Percentiles rank a stretch among this genome's conserved stretches.
These are phyloP conservation scores for Chunga burmeisteri DNA, from an alignment of 2,113 vertebrate genomes.

Conservation along the genomic window DNA sequence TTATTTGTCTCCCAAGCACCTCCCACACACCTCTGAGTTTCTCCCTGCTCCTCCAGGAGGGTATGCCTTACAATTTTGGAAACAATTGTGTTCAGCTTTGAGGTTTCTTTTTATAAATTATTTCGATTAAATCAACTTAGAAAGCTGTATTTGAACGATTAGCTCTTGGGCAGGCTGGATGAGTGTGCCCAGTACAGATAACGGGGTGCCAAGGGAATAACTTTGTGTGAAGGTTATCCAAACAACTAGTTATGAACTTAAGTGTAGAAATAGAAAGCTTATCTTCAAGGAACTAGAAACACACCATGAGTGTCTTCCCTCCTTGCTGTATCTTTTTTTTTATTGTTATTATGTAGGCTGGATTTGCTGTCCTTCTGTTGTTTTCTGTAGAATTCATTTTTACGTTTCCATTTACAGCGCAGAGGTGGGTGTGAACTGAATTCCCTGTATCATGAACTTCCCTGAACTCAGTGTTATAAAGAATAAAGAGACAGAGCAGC, in stretches of 20 bases:
- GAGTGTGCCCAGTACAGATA: background rate
- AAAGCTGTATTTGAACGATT: conserved; percentile 3
- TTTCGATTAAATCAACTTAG: background rate
- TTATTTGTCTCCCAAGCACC: background rate
- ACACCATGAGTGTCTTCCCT: background rate
- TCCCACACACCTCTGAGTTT: background rate
- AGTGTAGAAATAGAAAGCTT: background rate
- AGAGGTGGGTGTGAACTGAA: background rate
- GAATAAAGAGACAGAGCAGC: background rate
- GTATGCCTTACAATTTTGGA: background rate
- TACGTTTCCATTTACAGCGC: background rate
- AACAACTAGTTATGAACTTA: background rate
- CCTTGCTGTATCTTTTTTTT: background rate
- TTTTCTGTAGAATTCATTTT: background rate
- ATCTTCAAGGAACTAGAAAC: background rate
- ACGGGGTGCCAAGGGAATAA: background rate
- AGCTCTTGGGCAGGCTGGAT: background rate
- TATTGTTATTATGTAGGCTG: background rate
- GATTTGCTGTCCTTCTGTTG: background rate
- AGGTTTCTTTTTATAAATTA: background rate
- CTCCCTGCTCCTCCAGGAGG: background rate
- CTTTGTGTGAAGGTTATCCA: background rate
- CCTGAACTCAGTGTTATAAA: background rate
- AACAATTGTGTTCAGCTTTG: background rate
- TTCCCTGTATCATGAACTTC: background rate